Percentiles rank a stretch among this genome's conserved stretches.
Conservation (phyloP, 2,113 vertebrate species). For the Prunella fulvescens region DNA sequence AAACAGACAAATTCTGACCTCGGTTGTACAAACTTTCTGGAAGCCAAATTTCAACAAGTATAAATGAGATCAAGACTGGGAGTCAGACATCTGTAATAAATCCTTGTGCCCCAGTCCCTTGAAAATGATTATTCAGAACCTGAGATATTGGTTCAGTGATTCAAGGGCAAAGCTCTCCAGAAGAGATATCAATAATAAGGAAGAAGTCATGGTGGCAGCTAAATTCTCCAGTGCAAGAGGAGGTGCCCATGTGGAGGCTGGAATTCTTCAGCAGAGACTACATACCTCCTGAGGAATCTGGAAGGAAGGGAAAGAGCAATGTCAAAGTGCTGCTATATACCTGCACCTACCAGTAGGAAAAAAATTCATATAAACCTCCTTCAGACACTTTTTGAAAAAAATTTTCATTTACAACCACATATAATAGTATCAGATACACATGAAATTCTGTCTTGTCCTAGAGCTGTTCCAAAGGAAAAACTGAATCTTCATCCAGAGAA, state of each 20-base stretch:
- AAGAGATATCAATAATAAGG: background rate
- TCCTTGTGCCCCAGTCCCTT: background rate
- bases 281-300: slow-evolving; percentile 82
- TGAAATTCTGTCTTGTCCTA: background rate
- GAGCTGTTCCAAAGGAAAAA: background rate
- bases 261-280: background rate
- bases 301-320: background rate
- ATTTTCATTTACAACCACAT: background rate
- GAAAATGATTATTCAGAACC: background rate
- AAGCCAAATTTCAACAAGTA: background rate
- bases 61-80: background rate
- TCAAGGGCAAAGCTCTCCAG: background rate
- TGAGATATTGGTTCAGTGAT: background rate
- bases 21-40: background rate
- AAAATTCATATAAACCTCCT: background rate
- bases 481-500: background rate
- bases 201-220: background rate
- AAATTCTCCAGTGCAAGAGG: background rate
- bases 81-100: background rate
- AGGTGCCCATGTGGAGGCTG: background rate
- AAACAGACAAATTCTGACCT: background rate
- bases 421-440: background rate
- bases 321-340: background rate
- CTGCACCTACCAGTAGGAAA: background rate
- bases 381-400: background rate